These are phyloP conservation scores for Melanostigma gelatinosum DNA, from an alignment of 2,113 vertebrate genomes.

Conservation along the genomic window DNA sequence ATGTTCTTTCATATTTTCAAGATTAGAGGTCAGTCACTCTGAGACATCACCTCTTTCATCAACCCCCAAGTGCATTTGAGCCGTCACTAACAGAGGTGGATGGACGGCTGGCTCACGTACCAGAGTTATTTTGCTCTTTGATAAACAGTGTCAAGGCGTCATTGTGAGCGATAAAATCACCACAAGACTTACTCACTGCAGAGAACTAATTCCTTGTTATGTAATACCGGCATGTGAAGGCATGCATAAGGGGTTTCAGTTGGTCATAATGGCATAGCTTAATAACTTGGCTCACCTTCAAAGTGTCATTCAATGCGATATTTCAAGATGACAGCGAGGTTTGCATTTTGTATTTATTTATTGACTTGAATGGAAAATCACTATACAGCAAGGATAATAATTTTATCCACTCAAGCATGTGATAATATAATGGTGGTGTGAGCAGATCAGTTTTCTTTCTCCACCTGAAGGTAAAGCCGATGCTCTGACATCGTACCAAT, in stretches of 20 bases:
- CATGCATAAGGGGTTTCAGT: conserved; percentile 15
- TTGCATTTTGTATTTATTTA: conserved; percentile 27
- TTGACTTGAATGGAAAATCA: conserved; percentile 24
- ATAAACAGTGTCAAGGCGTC: conserved; percentile 16
- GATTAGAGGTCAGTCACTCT: conserved; percentile 57
- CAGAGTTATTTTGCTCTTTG: conserved; percentile 26
- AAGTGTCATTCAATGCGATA: neutral
- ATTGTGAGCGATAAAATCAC: conserved; percentile 44
- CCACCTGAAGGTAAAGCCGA: conserved; percentile 1
- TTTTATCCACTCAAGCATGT: conserved; percentile 36
- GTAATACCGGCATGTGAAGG: conserved; percentile 1
- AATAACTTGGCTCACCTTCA: conserved; percentile 34
- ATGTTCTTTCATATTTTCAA: conserved; percentile 51
- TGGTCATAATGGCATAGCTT: conserved; percentile 5
- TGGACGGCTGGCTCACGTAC: conserved; percentile 36
- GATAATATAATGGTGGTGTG: conserved; percentile 13
- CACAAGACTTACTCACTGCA: conserved; percentile 7
- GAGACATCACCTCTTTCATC: conserved; percentile 49
- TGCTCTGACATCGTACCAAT: neutral
- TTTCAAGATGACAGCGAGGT: conserved; percentile 32
- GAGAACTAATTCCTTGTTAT: conserved; percentile 23
- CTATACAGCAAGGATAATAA: conserved; percentile 6
- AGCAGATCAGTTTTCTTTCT: conserved; percentile 9
- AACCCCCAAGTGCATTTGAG: conserved; percentile 44
- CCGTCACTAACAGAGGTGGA: conserved; percentile 52